Evolutionary conservation across 1,140 invertebrate genomes (phyloP).

Genomic region (Carposina sasakii): DNA sequence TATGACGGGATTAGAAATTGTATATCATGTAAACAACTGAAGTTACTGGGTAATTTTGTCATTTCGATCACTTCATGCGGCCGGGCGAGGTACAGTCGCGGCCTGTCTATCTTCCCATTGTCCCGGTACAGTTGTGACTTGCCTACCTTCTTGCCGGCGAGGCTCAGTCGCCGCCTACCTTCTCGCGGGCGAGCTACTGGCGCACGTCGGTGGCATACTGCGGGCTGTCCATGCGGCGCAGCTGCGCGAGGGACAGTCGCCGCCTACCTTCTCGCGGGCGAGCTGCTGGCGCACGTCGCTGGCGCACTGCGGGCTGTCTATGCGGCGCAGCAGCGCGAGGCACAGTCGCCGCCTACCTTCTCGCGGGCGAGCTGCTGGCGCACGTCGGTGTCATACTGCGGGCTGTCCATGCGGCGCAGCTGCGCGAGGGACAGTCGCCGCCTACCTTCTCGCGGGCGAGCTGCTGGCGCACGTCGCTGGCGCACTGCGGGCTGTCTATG

Average conservation of each 20-base stretch:
- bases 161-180: conserved; percentile 62
- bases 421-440: conserved; percentile 87
- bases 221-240: conserved; percentile 86
- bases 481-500: background rate
- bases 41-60: too few species aligned
- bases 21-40: too few species aligned
- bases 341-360: conserved; percentile 85
- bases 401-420: conserved; percentile 86
- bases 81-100: too few species aligned
- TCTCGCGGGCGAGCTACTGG: conserved; percentile 86
- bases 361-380: conserved; percentile 87
- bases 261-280: conserved; percentile 84
- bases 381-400: conserved; percentile 81
- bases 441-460: conserved; percentile 87
- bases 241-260: conserved; percentile 85
- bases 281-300: conserved; percentile 84
- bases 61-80: too few species aligned
- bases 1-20: too few species aligned
- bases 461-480: conserved; percentile 74
- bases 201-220: conserved; percentile 82
- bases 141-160: too few species aligned
- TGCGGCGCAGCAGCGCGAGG: conserved; percentile 84
- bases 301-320: conserved; percentile 86
- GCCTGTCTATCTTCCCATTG: too few species aligned
- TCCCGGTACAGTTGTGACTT: too few species aligned